Conservation (phyloP, 2,888 invertebrate genomes). For the Hirudinaria manillensis region DNA sequence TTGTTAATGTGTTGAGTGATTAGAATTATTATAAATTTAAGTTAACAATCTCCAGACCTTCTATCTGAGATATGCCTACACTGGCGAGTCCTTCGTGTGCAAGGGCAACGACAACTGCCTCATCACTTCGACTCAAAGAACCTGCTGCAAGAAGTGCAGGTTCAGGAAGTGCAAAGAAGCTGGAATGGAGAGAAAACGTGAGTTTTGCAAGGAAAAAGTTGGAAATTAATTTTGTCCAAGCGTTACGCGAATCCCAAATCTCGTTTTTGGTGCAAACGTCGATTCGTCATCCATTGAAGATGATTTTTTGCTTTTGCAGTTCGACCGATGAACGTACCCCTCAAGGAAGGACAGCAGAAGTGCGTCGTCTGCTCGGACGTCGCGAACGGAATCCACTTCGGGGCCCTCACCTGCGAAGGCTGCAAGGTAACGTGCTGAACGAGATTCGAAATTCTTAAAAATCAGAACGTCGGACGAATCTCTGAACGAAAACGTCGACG, state of each 20-base stretch:
- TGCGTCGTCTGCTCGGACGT: conserved; percentile 39
- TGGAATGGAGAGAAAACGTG: conserved; percentile 53
- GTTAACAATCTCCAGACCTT: conserved; percentile 36
- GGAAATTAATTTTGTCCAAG: not conserved
- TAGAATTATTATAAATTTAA: not conserved
- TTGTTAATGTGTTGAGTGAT: not conserved
- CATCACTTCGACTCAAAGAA: conserved; percentile 48
- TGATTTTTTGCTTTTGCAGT: too few species aligned
- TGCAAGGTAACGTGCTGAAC: conserved; percentile 49
- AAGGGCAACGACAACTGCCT: conserved; percentile 43
- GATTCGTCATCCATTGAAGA: not conserved
- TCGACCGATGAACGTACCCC: conserved; percentile 36
- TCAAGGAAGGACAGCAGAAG: conserved; percentile 37
- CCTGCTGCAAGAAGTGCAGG: conserved; percentile 52
- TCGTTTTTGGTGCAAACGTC: not conserved
- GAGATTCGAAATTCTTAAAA: not conserved
- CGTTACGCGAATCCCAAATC: not conserved
- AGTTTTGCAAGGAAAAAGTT: not conserved
- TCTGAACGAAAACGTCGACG: not conserved
- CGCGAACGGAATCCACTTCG: conserved; percentile 46
- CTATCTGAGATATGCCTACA: conserved; percentile 39
- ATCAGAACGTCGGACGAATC: not conserved
- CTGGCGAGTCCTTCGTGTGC: conserved; percentile 36
- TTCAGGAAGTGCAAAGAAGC: conserved; percentile 49
- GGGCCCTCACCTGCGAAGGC: conserved; percentile 53